A percentile compares a stretch with the other conserved stretches of the same genome.
Evolutionary conservation across 2,113 vertebrate species (phyloP).

Genomic region (Vulpes lagopus): DNA sequence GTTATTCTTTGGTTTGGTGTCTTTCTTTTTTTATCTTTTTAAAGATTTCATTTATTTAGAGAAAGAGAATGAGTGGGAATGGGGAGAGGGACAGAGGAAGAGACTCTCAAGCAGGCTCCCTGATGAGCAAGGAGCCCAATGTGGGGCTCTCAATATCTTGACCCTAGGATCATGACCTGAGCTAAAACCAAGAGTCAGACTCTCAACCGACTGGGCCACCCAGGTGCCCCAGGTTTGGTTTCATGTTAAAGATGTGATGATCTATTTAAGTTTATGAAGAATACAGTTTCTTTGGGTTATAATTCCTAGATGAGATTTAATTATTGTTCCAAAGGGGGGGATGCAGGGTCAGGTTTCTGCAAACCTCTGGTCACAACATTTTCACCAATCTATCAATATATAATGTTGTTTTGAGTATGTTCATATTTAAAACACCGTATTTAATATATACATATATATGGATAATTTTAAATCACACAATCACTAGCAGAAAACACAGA

Average conservation of each 20-base stretch:
- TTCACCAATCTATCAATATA: neutral
- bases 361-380: neutral
- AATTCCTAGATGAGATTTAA: neutral
- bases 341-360: neutral
- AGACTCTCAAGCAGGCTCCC: neutral
- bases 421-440: neutral
- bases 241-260: neutral
- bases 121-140: fast-evolving
- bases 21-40: neutral
- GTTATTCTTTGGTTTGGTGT: neutral
- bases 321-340: neutral
- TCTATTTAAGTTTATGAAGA: neutral
- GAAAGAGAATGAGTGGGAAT: neutral
- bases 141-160: neutral
- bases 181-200: neutral
- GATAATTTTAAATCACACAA: neutral
- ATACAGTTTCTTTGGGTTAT: neutral
- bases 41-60: neutral
- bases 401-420: neutral
- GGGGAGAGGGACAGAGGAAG: neutral
- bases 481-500: neutral
- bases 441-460: neutral
- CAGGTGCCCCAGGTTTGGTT: neutral
- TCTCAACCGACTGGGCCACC: neutral
- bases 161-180: neutral